phyloP scores from a whole-genome alignment of 2,797 vertebrate species.

The Spinus pinus region DNA sequence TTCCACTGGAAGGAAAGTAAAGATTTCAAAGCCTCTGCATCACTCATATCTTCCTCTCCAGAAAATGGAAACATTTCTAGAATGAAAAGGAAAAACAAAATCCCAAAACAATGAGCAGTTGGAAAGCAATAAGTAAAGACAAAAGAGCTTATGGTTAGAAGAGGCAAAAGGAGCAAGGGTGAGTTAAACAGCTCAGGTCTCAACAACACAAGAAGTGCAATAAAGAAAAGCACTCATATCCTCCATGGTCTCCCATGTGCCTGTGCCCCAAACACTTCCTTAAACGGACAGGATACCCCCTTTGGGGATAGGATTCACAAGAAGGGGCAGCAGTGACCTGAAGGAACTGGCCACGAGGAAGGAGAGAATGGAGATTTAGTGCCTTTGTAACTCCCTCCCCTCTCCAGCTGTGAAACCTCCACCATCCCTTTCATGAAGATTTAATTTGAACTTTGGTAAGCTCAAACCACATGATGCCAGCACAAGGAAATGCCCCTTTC shows the following conservation, averaged over 20 bases:
- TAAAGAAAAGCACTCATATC: background rate
- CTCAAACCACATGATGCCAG: background rate
- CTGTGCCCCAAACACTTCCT: background rate
- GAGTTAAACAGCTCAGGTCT: background rate
- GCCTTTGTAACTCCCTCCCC: background rate
- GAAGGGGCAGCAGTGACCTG: background rate
- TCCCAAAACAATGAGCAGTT: background rate
- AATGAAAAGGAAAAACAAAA: background rate
- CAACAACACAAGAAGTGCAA: background rate
- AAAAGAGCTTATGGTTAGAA: background rate
- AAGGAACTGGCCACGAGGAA: background rate
- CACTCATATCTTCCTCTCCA: constrained; percentile 79
- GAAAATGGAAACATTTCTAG: constrained; percentile 83
- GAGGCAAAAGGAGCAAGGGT: background rate
- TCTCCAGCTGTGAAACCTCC: background rate
- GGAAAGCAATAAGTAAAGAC: background rate
- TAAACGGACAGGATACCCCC: background rate
- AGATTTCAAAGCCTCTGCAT: constrained; percentile 80
- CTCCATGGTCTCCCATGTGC: fast-evolving
- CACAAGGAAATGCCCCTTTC: background rate
- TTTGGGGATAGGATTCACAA: background rate
- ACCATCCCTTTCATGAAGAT: background rate
- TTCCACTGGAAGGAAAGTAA: constrained; percentile 89
- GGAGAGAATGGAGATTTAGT: background rate
- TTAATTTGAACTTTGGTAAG: background rate